phyloP scores from a whole-genome alignment of 2,797 vertebrate species.

The Podargus strigoides region DNA sequence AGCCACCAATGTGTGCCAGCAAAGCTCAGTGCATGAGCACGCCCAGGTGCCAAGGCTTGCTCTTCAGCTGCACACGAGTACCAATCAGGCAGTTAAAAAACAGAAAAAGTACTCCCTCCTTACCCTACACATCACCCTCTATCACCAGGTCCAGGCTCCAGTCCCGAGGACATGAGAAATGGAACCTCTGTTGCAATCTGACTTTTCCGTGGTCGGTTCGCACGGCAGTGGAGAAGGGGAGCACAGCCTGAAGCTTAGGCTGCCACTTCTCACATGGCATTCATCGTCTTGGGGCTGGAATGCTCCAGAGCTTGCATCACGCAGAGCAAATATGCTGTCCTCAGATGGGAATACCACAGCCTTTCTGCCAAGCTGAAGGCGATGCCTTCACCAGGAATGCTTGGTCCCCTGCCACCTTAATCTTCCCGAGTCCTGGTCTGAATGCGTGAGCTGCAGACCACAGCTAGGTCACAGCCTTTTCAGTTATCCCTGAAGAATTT shows the following conservation, averaged over 20 bases:
- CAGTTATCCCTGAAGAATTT: constrained; percentile 34
- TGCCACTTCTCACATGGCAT: background rate
- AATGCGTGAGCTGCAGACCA: background rate
- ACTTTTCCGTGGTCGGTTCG: background rate
- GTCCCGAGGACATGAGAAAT: background rate
- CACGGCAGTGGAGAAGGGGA: background rate
- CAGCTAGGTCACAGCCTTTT: constrained; percentile 23
- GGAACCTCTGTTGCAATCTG: background rate
- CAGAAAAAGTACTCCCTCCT: background rate
- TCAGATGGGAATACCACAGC: background rate
- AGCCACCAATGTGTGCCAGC: background rate
- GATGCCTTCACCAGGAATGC: background rate
- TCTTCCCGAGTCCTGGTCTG: constrained; percentile 18
- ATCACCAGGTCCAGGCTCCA: accelerated
- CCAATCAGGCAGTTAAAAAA: background rate
- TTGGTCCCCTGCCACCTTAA: constrained; percentile 20
- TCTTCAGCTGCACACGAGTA: background rate
- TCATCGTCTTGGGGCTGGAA: background rate
- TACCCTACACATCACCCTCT: background rate
- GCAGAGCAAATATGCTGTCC: background rate
- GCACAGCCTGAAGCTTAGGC: background rate
- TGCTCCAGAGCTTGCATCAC: background rate
- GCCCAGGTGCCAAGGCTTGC: background rate
- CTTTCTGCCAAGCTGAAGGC: constrained; percentile 3
- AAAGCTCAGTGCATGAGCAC: background rate